These are phyloP conservation scores for Hedya salicella DNA, from an alignment of 2,888 invertebrate species.

Conservation along the genomic window DNA sequence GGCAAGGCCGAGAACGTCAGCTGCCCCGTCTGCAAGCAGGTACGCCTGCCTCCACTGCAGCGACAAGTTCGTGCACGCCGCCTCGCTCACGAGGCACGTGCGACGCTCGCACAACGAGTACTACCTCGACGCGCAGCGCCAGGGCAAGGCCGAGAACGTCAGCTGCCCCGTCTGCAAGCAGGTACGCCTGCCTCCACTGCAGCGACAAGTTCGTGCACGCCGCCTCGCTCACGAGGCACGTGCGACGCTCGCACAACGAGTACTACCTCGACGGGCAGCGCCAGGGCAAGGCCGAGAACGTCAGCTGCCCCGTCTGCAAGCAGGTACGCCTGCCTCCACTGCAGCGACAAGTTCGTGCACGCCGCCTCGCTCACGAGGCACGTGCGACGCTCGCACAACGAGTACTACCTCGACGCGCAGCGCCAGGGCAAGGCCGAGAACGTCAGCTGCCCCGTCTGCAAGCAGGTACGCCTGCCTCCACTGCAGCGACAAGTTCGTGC, in stretches of 20 bases:
- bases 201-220: constrained; percentile 86
- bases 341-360: constrained; percentile 95
- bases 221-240: constrained; percentile 85
- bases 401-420: constrained; percentile 88
- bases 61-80: constrained; percentile 93
- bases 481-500: constrained; percentile 95
- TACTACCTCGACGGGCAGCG: constrained; percentile 88
- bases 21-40: constrained; percentile 85
- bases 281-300: constrained; percentile 88
- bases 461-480: constrained; percentile 92
- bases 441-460: constrained; percentile 91
- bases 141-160: constrained; percentile 88
- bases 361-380: constrained; percentile 93
- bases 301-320: constrained; percentile 88
- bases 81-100: constrained; percentile 93
- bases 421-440: constrained; percentile 88
- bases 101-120: constrained; percentile 91
- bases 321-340: constrained; percentile 92
- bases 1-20: constrained; percentile 89
- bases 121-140: constrained; percentile 87
- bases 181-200: constrained; percentile 86
- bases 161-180: constrained; percentile 93
- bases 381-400: constrained; percentile 92
- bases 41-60: constrained; percentile 94
- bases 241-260: constrained; percentile 3